Evolutionary conservation across 2,797 vertebrate species (phyloP).

Genomic region (Lacerta bilineata): DNA sequence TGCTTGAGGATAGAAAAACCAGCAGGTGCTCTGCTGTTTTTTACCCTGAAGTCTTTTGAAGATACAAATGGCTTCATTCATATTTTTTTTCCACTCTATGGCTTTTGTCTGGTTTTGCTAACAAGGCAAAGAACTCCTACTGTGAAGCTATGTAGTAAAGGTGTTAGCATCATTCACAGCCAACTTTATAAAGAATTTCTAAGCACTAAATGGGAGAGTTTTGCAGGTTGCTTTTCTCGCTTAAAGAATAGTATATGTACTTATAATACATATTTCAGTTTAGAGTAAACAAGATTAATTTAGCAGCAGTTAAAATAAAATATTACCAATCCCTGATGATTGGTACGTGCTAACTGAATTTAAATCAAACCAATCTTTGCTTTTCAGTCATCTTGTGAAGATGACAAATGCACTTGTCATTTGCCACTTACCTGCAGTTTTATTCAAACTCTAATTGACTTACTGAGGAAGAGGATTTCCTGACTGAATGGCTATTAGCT

Average conservation of each 20-base stretch:
- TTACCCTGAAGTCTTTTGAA: slow-evolving; percentile 14
- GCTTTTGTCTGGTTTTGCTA: slow-evolving; percentile 36
- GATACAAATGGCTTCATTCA: slow-evolving; percentile 17
- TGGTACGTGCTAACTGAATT: neutral
- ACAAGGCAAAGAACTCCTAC: neutral
- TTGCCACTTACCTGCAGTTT: neutral
- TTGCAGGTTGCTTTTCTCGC: slow-evolving; percentile 10
- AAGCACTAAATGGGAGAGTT: neutral
- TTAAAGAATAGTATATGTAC: neutral
- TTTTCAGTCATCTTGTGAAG: neutral
- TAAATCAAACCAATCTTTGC: neutral
- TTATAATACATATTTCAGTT: slow-evolving; percentile 14
- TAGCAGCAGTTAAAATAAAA: neutral
- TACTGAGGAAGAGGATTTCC: neutral
- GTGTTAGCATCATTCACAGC: neutral
- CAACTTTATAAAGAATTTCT: slow-evolving; percentile 17
- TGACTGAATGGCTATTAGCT: neutral
- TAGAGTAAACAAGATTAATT: neutral
- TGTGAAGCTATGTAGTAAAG: slow-evolving; percentile 2
- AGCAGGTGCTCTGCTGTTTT: slow-evolving; percentile 43
- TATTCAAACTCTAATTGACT: neutral
- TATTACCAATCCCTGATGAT: neutral
- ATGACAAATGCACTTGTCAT: neutral
- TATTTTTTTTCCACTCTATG: neutral
- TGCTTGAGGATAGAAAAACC: slow-evolving; percentile 42